Conservation (phyloP, 2,888 invertebrate species). For the Eumerus sabulonum region DNA sequence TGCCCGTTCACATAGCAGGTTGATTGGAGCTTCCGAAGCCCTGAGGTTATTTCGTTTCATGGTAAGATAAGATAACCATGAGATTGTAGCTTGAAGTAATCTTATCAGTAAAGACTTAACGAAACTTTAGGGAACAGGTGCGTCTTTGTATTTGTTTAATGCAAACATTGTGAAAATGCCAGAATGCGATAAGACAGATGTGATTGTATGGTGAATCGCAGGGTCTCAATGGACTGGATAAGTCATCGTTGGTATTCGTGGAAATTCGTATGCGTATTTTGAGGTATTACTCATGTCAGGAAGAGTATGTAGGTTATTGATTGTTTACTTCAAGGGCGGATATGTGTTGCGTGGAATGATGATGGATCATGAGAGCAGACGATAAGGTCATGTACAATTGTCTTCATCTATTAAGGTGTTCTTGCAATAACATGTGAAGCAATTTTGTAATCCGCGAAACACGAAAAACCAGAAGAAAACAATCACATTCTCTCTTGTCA, state of each 20-base stretch:
- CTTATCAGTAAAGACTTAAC: constrained; percentile 54
- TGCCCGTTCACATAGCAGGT: constrained; percentile 44
- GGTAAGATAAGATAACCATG: constrained; percentile 48
- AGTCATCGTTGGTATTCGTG: constrained; percentile 51
- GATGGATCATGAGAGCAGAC: too few relatives aligned
- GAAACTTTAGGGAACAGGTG: constrained; percentile 57
- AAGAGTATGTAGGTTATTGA: neutral
- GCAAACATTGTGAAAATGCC: constrained; percentile 57
- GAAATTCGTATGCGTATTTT: constrained; percentile 22
- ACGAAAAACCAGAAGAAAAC: too few relatives aligned
- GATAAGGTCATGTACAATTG: too few relatives aligned
- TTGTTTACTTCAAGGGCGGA: constrained; percentile 18
- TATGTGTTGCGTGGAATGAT: too few relatives aligned
- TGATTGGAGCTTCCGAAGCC: constrained; percentile 48
- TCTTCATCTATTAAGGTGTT: too few relatives aligned
- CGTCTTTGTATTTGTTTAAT: constrained; percentile 33
- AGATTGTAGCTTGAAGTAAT: constrained; percentile 5
- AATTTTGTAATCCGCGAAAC: too few relatives aligned
- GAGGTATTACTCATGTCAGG: constrained; percentile 43
- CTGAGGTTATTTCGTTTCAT: constrained; percentile 20
- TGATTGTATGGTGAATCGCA: neutral
- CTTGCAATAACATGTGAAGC: too few relatives aligned
- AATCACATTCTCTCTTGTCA: too few relatives aligned
- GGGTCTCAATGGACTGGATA: constrained; percentile 5
- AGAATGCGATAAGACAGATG: constrained; percentile 38